Percentiles rank a stretch among this genome's conserved stretches.
Conservation (phyloP, 2,113 vertebrate genomes). For the Sprattus sprattus region DNA sequence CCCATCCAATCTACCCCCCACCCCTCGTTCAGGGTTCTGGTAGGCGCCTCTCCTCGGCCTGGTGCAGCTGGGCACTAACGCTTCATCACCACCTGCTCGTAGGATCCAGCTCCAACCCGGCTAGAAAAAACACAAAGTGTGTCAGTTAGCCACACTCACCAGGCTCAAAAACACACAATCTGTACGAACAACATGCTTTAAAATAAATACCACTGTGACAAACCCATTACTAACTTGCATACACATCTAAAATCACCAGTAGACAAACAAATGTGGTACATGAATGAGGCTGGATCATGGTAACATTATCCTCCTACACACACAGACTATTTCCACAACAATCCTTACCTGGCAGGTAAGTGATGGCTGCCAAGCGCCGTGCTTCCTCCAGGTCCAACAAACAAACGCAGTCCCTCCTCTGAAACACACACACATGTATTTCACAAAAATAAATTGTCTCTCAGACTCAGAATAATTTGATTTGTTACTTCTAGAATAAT, state of each 20-base stretch:
- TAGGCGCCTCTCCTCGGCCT: constrained; percentile 28
- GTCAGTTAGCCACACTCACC: not conserved
- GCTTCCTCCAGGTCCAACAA: constrained; percentile 94
- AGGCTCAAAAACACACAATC: not conserved
- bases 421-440: constrained; percentile 62
- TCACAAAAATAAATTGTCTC: not conserved
- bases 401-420: constrained; percentile 95
- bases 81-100: constrained; percentile 92
- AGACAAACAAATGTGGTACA: not conserved
- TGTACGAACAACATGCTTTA: not conserved
- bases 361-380: constrained; percentile 93
- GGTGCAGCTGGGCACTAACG: constrained; percentile 58
- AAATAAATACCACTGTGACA: not conserved
- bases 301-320: not conserved
- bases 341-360: constrained; percentile 80
- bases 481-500: too few species aligned
- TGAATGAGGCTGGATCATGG: not conserved
- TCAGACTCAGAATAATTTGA: too few species aligned
- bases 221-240: not conserved
- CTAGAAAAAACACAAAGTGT: constrained; percentile 22
- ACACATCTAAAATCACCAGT: not conserved
- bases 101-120: constrained; percentile 89
- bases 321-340: not conserved
- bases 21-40: constrained; percentile 18
- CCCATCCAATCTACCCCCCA: not conserved